A percentile compares a stretch with the other conserved stretches of the same genome.
phyloP scores from a whole-genome alignment of 2,888 invertebrate genomes.

The Mayetiola destructor region DNA sequence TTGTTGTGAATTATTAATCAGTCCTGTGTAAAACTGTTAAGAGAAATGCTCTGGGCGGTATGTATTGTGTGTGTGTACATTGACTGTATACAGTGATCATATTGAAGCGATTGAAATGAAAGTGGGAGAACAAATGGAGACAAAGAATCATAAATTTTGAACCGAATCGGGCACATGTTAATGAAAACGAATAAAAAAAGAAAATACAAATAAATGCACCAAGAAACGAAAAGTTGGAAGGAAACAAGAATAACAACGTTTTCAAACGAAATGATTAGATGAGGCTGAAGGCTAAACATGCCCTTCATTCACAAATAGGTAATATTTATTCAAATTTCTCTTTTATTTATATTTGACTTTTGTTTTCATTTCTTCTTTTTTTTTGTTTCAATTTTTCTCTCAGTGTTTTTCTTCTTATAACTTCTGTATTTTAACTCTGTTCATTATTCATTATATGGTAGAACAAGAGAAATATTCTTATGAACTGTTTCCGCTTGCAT shows the following conservation, averaged over 20 bases:
- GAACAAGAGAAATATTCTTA: too few relatives aligned
- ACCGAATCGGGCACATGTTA: constrained; percentile 1
- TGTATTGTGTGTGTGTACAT: too few relatives aligned
- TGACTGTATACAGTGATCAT: neutral
- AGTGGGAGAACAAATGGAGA: too few relatives aligned
- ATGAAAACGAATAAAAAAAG: neutral
- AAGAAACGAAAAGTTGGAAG: neutral
- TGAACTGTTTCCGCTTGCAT: neutral
- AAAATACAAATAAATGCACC: neutral
- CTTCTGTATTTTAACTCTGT: too few relatives aligned
- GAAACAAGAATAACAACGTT: neutral
- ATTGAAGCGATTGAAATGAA: neutral
- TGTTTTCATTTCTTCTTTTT: too few relatives aligned
- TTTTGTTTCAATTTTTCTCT: too few relatives aligned
- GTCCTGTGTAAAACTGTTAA: constrained; percentile 5
- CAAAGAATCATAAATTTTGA: constrained; percentile 12
- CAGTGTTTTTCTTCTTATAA: too few relatives aligned
- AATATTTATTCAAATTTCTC: constrained; percentile 4
- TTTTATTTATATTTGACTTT: constrained; percentile 8
- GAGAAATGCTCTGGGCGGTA: neutral
- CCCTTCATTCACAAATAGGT: constrained; percentile 9
- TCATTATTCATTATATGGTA: too few relatives aligned
- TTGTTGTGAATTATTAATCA: constrained; percentile 11
- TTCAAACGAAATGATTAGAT: constrained; percentile 1
- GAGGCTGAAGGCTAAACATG: constrained; percentile 1